A percentile compares a stretch with the other conserved stretches of the same genome.
Evolutionary conservation across 2,797 vertebrate species (phyloP).

Genomic region (Hafferia zeledoni): DNA sequence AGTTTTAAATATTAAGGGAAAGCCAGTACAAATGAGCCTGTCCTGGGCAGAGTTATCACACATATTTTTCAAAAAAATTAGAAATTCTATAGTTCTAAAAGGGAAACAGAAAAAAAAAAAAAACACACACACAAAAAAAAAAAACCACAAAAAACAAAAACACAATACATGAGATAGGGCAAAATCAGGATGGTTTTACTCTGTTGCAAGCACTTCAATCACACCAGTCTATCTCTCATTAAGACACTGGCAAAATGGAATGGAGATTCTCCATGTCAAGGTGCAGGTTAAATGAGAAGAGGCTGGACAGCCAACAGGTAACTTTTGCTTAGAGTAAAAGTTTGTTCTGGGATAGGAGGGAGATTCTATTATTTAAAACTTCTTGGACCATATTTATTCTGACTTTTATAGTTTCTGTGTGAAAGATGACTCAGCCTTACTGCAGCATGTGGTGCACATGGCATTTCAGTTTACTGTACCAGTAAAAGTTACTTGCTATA

Average conservation of each 20-base stretch:
- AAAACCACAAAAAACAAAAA: no score
- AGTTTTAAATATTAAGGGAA: not conserved
- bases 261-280: not conserved
- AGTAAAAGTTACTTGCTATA: not conserved
- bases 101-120: not conserved
- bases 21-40: not conserved
- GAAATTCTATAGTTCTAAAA: not conserved
- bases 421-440: not conserved
- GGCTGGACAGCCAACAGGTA: not conserved
- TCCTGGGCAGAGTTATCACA: not conserved
- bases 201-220: not conserved
- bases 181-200: not conserved
- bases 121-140: no score
- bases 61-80: not conserved
- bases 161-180: fast-evolving
- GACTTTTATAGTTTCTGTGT: not conserved
- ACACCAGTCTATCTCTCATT: not conserved
- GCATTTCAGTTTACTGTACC: not conserved
- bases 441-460: fast-evolving
- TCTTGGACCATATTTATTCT: not conserved
- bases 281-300: not conserved
- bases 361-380: not conserved
- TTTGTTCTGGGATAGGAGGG: not conserved
- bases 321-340: not conserved
- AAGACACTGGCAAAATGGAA: not conserved